phyloP scores from a whole-genome alignment of 2,113 vertebrate species.

The Smithornis capensis region DNA sequence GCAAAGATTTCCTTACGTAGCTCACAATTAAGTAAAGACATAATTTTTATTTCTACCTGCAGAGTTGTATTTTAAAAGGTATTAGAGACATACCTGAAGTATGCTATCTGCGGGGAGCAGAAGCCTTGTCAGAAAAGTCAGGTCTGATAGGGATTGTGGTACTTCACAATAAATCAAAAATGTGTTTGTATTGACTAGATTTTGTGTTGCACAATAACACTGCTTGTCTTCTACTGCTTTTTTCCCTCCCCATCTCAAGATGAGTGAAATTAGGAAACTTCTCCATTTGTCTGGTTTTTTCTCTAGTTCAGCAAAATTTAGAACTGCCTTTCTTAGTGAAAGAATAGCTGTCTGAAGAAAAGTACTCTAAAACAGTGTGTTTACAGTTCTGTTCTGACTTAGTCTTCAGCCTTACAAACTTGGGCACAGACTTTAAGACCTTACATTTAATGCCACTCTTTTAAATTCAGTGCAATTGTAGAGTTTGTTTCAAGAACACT shows the following conservation, averaged over 20 bases:
- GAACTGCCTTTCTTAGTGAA: conserved; percentile 9
- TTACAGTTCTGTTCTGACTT: conserved; percentile 54
- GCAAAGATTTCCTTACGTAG: conserved; percentile 32
- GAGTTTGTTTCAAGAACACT: not conserved
- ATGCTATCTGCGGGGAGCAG: conserved; percentile 22
- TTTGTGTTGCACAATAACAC: conserved; percentile 37
- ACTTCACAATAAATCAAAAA: conserved; percentile 44
- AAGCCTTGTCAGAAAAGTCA: conserved; percentile 19
- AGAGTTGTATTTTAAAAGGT: conserved; percentile 27
- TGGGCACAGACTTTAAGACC: not conserved
- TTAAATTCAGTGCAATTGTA: conserved; percentile 36
- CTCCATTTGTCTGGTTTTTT: not conserved
- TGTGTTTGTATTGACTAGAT: conserved; percentile 22
- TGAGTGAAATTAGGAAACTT: not conserved
- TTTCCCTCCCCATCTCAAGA: not conserved
- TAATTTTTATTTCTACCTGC: conserved; percentile 19
- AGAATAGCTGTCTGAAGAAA: conserved; percentile 8
- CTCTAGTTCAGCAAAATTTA: conserved; percentile 15
- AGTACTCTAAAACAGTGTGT: conserved; percentile 25
- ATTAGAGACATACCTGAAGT: not conserved
- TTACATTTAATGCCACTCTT: conserved; percentile 20
- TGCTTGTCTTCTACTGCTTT: conserved; percentile 31
- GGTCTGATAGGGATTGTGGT: not conserved
- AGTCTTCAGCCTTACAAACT: conserved; percentile 4
- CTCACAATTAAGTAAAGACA: not conserved